phyloP scores from a whole-genome alignment of 2,113 vertebrate genomes.

The Notiomystis cincta region DNA sequence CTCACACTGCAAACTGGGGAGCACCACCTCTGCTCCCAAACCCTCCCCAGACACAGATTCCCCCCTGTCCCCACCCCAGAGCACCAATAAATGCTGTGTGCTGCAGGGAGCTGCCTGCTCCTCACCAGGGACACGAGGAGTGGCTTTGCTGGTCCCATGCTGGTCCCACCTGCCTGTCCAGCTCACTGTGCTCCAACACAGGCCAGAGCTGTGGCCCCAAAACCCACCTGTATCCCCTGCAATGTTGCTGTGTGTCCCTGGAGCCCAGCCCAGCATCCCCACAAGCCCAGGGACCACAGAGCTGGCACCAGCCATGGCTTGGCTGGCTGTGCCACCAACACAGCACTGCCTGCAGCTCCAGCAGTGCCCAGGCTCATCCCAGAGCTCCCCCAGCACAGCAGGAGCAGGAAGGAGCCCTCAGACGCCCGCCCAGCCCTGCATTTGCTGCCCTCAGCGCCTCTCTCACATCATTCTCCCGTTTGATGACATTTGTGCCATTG shows the following conservation, averaged over 20 bases:
- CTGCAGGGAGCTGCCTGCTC: background rate
- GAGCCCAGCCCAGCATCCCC: background rate
- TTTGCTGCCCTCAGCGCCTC: background rate
- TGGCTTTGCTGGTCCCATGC: accelerated
- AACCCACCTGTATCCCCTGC: accelerated
- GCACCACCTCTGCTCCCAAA: background rate
- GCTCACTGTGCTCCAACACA: background rate
- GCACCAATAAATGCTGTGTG: accelerated
- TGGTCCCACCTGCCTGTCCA: accelerated
- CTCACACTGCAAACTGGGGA: background rate
- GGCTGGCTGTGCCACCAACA: background rate
- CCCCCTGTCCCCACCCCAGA: background rate
- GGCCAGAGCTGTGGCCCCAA: background rate
- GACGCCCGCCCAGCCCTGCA: background rate
- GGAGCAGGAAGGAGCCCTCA: background rate
- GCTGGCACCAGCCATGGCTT: background rate
- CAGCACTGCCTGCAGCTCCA: accelerated
- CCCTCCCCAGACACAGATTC: accelerated
- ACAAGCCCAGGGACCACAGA: background rate
- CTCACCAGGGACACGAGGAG: accelerated
- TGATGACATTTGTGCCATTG: accelerated
- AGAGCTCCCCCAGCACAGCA: background rate
- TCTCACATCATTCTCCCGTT: background rate
- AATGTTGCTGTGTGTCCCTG: background rate
- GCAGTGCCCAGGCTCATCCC: background rate